Conservation (phyloP, 23 tunicate genomes). For the Aplidium turbinatum region DNA sequence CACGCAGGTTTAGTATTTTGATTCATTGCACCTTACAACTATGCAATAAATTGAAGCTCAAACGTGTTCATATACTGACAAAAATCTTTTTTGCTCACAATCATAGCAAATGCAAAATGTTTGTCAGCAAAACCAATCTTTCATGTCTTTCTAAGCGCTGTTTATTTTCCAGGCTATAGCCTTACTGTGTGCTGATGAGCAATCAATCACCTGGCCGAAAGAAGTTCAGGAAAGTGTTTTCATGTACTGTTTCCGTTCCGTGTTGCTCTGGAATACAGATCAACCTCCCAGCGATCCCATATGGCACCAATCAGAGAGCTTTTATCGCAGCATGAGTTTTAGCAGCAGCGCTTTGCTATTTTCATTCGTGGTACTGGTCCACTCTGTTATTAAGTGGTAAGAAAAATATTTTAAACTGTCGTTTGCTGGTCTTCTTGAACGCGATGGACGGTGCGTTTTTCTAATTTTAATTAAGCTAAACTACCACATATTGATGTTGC, state of each 20-base stretch:
- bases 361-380: conserved; percentile 79
- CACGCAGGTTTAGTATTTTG: too few relatives aligned
- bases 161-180: conserved; percentile 78
- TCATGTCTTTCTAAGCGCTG: too few relatives aligned
- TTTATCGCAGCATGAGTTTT: conserved; percentile 95
- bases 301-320: conserved; percentile 95
- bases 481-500: too few relatives aligned
- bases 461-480: too few relatives aligned
- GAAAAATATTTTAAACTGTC: too few relatives aligned
- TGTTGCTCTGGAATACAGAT: conserved; percentile 78
- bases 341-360: conserved; percentile 94
- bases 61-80: background rate
- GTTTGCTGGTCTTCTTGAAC: too few relatives aligned
- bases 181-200: conserved; percentile 74
- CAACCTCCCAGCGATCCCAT: conserved; percentile 85
- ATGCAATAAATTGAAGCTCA: background rate
- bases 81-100: background rate
- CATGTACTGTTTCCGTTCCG: conserved; percentile 59
- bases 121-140: too few relatives aligned
- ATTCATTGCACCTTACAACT: too few relatives aligned
- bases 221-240: conserved; percentile 50
- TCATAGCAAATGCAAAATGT: too few relatives aligned
- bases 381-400: conserved; percentile 84
- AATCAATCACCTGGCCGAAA: conserved; percentile 51
- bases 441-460: too few relatives aligned